Base-by-base conservation (phyloP, 1,140 invertebrate genomes). In the Psix sp. region DNA sequence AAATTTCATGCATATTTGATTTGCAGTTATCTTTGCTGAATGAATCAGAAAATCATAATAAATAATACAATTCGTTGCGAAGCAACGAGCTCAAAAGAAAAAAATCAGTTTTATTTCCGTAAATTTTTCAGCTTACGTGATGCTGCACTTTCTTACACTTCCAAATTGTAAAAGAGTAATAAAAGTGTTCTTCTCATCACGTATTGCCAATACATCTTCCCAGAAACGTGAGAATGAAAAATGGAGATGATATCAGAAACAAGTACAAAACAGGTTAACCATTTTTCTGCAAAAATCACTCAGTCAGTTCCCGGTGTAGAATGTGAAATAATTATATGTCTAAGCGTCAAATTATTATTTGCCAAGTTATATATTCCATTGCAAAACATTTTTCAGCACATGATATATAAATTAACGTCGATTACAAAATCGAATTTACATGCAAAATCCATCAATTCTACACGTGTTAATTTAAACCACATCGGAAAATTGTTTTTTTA, bases 241-340 rank as follows among this genome's bases (percentile, higher is more conserved):
- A 74, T 74, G 54, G 62, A 74, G 60, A 48, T 74, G 56, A 74
- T 74, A 65, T 66, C 62, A 39, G 62, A 62, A 74, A 73, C 40
- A 62, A 66, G 62, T 59, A 68, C 57, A 51, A 63, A 56, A 54
- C 56, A 43, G 49, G 51, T 60, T 60, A 40, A 36, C 29, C 20
- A 42, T 48, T 40, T 70, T 60, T 54, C 56, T 65, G 21, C 38
- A 70, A 70, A 70, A 70, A 70, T 70, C 66, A 48, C 21, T 62
- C 42, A 40, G 48, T 62, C 66, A 14, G 39, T n/a, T 57, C 46
- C 17, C 21, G 6, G 31, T 20, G 38, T 51, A 39, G 20, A 39
- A 49, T 40, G 43, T 16, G 13, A 40, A 70, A 60, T 70, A 70
- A 70, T 70, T 70, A 70, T 54, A 60, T 60, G 54, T 40, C 39